Percentiles rank a stretch among this genome's conserved stretches.
Evolutionary conservation across 2,888 invertebrate species (phyloP).

Genomic region (Drosophila helvetica): DNA sequence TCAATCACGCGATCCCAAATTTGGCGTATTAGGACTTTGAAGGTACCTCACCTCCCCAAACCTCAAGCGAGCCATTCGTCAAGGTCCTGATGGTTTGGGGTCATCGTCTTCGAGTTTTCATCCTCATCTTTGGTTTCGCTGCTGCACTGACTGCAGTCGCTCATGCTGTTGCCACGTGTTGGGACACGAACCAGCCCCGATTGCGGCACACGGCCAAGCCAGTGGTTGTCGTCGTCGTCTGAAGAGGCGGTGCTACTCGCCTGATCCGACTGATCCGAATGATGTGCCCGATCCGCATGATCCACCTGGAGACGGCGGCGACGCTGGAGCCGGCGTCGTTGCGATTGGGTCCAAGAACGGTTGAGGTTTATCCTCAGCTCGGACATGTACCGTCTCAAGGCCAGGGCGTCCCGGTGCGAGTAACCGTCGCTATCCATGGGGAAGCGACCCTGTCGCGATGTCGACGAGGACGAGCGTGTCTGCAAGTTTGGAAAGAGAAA

Average conservation of each 20-base stretch:
- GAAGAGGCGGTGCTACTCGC: neutral
- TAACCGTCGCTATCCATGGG: slow-evolving; percentile 27
- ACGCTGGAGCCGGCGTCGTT: neutral
- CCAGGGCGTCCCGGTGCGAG: slow-evolving; percentile 3
- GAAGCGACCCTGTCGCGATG: neutral
- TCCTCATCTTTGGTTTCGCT: slow-evolving; percentile 44
- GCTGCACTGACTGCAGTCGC: slow-evolving; percentile 64
- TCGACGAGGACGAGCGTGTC: neutral
- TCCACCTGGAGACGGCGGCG: neutral
- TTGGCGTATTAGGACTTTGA: no score
- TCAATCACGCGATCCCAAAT: no score
- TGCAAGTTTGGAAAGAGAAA: neutral
- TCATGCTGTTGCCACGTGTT: slow-evolving; percentile 60
- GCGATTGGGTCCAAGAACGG: neutral
- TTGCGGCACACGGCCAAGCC: neutral
- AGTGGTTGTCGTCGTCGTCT: slow-evolving; percentile 1
- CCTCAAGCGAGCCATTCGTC: slow-evolving; percentile 27
- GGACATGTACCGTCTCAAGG: neutral
- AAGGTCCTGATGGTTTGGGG: slow-evolving; percentile 6
- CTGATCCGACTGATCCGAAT: neutral
- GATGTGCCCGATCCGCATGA: no score
- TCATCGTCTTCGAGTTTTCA: neutral
- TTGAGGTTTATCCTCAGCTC: neutral
- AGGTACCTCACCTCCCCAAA: neutral
- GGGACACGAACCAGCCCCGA: slow-evolving; percentile 11